Conservation (phyloP, 2,797 vertebrate species). For the Melanotaenia parkinsoni region DNA sequence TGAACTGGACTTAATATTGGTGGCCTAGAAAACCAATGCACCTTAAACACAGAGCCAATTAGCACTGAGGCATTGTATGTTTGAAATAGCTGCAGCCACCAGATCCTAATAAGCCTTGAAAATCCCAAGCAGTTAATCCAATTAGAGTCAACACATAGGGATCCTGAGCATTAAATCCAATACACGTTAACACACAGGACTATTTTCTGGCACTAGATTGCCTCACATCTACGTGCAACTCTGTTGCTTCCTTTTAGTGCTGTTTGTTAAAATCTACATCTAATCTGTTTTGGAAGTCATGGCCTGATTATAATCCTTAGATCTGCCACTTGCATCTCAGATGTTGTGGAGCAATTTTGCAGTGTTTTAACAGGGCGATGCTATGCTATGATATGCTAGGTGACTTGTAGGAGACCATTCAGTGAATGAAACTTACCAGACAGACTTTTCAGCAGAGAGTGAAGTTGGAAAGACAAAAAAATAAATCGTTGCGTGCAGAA, state of each 20-base stretch:
- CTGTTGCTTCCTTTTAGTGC: neutral
- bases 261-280: neutral
- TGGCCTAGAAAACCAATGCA: constrained; percentile 39
- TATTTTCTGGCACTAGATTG: constrained; percentile 15
- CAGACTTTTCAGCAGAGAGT: too few species aligned
- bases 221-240: neutral
- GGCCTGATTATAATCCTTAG: neutral
- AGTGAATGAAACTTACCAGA: neutral
- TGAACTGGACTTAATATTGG: constrained; percentile 15
- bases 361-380: neutral
- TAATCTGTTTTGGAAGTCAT: neutral
- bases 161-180: constrained; percentile 58
- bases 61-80: constrained; percentile 32
- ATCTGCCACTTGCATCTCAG: neutral
- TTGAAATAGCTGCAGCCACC: constrained; percentile 57
- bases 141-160: constrained; percentile 62
- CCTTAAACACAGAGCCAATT: constrained; percentile 52
- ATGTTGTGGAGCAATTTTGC: neutral
- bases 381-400: neutral
- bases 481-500: neutral
- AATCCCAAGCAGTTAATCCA: constrained; percentile 70
- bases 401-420: neutral
- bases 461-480: neutral
- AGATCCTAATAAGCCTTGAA: constrained; percentile 48
- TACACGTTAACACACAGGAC: constrained; percentile 31